A percentile compares a stretch with the other conserved stretches of the same genome.
Evolutionary conservation across 2,888 invertebrate species (phyloP).

Genomic region (Fragum fragum): DNA sequence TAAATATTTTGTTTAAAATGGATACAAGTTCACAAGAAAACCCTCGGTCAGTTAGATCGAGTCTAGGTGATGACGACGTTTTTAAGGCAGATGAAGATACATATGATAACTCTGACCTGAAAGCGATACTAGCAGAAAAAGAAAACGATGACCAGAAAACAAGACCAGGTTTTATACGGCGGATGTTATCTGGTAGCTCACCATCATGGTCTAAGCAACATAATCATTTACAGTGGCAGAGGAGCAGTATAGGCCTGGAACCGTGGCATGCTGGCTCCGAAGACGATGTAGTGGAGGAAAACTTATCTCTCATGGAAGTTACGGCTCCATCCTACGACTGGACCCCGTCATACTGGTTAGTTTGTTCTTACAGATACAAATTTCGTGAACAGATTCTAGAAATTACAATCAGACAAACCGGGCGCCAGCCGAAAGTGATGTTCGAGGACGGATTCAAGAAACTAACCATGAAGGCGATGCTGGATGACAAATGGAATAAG

Average conservation of each 20-base stretch:
- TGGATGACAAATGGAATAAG: neutral
- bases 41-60: neutral
- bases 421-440: slow-evolving; percentile 1
- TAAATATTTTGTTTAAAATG: neutral
- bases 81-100: neutral
- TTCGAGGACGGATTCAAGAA: neutral
- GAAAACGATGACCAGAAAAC: neutral
- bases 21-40: neutral
- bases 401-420: slow-evolving; percentile 3
- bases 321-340: neutral
- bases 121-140: neutral
- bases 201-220: neutral
- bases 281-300: neutral
- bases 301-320: neutral
- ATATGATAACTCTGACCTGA: neutral
- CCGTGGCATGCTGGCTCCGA: neutral
- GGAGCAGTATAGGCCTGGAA: neutral
- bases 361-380: neutral
- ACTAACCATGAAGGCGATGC: neutral
- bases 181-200: neutral
- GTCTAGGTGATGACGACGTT: neutral
- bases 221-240: neutral
- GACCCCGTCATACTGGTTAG: slow-evolving; percentile 9
- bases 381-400: neutral
- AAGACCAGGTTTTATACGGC: neutral